Percentiles rank a stretch among this genome's conserved stretches.
phyloP scores from a whole-genome alignment of 2,797 vertebrate species.

The Alcedo atthis region DNA sequence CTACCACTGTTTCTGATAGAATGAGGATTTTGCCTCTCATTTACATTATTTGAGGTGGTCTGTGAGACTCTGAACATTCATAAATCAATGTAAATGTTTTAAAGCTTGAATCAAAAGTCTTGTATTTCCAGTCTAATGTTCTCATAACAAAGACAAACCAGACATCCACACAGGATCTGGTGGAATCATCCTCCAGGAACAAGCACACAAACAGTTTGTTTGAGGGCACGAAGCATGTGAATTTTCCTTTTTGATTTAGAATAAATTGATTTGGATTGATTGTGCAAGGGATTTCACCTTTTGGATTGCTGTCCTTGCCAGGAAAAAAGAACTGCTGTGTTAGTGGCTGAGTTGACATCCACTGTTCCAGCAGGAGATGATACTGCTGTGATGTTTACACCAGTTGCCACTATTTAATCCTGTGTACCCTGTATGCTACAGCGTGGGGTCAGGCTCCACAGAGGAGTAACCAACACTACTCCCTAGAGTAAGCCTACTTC shows the following conservation, averaged over 20 bases:
- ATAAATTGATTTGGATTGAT: background rate
- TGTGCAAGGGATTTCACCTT: background rate
- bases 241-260: background rate
- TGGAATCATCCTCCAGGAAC: background rate
- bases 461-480: background rate
- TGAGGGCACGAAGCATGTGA: fast-evolving
- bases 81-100: background rate
- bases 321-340: background rate
- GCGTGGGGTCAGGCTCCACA: background rate
- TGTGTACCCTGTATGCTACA: background rate
- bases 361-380: background rate
- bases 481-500: background rate
- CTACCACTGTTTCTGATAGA: background rate
- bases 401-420: background rate
- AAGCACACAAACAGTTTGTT: background rate
- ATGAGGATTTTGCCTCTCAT: background rate
- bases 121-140: slow-evolving; percentile 53
- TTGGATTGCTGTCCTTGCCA: background rate
- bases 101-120: slow-evolving; percentile 3
- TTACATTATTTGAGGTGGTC: background rate
- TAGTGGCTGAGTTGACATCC: background rate
- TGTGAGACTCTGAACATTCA: slow-evolving; percentile 15
- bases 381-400: background rate
- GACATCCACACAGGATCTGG: background rate
- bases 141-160: background rate